Percentiles rank a stretch among this genome's conserved stretches.
Conservation (phyloP, 1,140 invertebrate species). For the Trichonephila inaurata region DNA sequence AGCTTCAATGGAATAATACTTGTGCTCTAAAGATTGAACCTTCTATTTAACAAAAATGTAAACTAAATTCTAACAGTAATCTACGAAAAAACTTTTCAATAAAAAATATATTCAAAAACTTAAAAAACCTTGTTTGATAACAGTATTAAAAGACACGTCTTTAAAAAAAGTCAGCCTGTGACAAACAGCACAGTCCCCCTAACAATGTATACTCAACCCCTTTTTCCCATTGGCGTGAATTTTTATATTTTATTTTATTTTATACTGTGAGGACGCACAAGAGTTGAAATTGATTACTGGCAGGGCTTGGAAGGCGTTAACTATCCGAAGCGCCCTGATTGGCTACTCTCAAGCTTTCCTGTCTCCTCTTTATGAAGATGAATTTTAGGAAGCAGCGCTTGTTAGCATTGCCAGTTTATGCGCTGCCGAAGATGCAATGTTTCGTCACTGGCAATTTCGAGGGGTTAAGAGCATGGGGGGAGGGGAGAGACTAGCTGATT, state of each 20-base stretch:
- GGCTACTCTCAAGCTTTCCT: neutral
- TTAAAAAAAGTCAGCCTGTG: neutral
- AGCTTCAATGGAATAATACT: too few relatives aligned
- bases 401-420: conserved; percentile 33
- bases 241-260: conserved; percentile 16
- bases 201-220: conserved; percentile 55
- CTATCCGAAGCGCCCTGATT: conserved; percentile 61
- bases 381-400: conserved; percentile 6
- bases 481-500: neutral
- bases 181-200: neutral
- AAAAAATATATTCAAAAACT: too few relatives aligned
- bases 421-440: neutral
- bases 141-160: too few relatives aligned
- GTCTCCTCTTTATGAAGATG: conserved; percentile 63
- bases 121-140: too few relatives aligned
- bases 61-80: too few relatives aligned
- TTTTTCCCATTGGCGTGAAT: neutral
- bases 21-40: too few relatives aligned
- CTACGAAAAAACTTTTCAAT: too few relatives aligned
- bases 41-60: too few relatives aligned
- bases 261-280: neutral
- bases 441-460: conserved; percentile 25
- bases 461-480: neutral
- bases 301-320: conserved; percentile 58
- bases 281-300: conserved; percentile 67